A percentile compares a stretch with the other conserved stretches of the same genome.
Evolutionary conservation across 2,113 vertebrate genomes (phyloP).

Genomic region (Mus pahari): DNA sequence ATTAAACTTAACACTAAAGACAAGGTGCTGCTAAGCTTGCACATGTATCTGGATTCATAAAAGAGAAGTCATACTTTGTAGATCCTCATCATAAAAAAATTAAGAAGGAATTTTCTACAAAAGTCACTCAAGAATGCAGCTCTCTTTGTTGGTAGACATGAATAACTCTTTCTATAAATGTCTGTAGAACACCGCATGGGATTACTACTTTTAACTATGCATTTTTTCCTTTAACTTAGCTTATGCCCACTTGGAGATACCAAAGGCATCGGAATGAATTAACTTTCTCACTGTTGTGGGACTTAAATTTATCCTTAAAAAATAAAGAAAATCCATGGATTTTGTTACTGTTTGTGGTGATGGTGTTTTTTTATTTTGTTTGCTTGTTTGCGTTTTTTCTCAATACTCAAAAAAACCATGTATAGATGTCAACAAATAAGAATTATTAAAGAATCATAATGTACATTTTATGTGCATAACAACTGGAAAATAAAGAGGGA

Average conservation of each 20-base stretch:
- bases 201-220: not conserved
- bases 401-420: not conserved
- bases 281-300: not conserved
- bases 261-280: not conserved
- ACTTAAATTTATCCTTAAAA: not conserved
- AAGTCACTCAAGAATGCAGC: not conserved
- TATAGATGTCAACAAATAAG: not conserved
- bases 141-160: not conserved
- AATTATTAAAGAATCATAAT: not conserved
- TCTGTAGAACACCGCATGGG: not conserved
- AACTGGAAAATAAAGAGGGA: not conserved
- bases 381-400: not conserved
- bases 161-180: not conserved
- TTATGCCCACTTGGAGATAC: not conserved
- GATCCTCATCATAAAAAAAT: not conserved
- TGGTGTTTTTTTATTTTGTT: too few species aligned
- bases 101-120: not conserved
- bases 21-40: not conserved
- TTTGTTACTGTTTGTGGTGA: not conserved
- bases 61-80: not conserved
- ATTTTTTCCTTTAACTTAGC: not conserved
- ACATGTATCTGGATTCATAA: rapidly evolving
- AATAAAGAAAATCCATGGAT: not conserved
- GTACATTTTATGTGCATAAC: not conserved
- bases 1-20: not conserved